A percentile compares a stretch with the other conserved stretches of the same genome.
Conservation (phyloP, 2,797 vertebrate species). For the Perodicticus potto region DNA sequence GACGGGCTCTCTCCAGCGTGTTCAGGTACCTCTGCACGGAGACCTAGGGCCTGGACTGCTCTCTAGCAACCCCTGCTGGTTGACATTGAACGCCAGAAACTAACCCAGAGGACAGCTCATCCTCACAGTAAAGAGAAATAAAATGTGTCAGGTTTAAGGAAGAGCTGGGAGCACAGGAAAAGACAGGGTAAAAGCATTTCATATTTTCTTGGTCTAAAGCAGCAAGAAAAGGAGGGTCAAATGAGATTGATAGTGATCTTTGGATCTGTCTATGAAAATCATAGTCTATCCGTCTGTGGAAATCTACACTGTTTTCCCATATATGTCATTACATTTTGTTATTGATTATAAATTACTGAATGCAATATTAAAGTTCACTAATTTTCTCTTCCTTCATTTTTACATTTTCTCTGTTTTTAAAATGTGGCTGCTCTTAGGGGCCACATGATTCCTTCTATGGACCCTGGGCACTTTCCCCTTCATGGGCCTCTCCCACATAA, state of each 20-base stretch:
- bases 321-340: neutral
- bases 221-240: neutral
- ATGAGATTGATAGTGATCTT: neutral
- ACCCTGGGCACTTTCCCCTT: neutral
- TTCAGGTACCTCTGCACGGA: neutral
- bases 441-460: neutral
- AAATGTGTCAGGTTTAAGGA: neutral
- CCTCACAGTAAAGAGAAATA: neutral
- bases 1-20: neutral
- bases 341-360: neutral
- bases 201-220: neutral
- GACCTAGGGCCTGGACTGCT: neutral
- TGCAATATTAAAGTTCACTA: neutral
- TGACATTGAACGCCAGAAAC: neutral
- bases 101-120: neutral
- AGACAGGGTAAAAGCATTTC: neutral
- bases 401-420: neutral
- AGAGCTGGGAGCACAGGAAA: neutral
- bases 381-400: neutral
- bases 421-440: neutral
- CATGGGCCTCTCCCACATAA: neutral
- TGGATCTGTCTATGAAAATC: neutral
- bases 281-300: neutral
- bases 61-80: slow-evolving; percentile 80
- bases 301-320: neutral